Conservation (phyloP, 2,888 invertebrate genomes). For the Eilema griseolum region DNA sequence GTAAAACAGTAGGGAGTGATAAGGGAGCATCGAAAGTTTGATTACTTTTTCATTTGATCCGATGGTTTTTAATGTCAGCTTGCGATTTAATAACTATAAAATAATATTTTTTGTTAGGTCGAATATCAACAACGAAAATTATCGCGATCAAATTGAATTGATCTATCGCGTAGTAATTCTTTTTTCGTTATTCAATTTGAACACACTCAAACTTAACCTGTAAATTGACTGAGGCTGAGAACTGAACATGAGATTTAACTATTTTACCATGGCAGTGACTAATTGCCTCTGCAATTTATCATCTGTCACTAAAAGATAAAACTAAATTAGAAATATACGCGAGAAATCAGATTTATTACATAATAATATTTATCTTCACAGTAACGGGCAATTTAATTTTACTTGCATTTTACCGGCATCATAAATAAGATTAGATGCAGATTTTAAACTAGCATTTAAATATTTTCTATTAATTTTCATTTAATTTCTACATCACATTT, state of each 20-base stretch:
- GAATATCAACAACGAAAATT: not conserved
- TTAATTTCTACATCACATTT: not conserved
- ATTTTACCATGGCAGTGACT: no score
- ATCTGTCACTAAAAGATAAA: no score
- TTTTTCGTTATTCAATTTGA: no score
- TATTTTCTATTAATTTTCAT: not conserved
- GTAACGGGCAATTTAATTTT: not conserved
- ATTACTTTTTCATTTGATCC: not conserved
- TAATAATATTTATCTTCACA: not conserved
- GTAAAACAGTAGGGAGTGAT: not conserved
- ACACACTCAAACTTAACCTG: no score
- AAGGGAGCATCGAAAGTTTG: not conserved
- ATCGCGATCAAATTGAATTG: not conserved
- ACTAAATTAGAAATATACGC: not conserved
- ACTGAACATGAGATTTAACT: no score
- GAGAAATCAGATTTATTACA: not conserved
- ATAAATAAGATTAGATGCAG: not conserved
- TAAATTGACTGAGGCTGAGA: no score
- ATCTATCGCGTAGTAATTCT: no score
- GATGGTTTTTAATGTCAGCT: not conserved
- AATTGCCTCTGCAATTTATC: no score
- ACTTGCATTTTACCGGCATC: not conserved
- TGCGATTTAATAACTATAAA: not conserved
- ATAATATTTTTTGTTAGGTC: not conserved
- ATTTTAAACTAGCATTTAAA: not conserved